A percentile compares a stretch with the other conserved stretches of the same genome.
These are phyloP conservation scores for Sterrhoptilus dennistouni DNA, from an alignment of 2,113 vertebrate genomes.

Conservation along the genomic window DNA sequence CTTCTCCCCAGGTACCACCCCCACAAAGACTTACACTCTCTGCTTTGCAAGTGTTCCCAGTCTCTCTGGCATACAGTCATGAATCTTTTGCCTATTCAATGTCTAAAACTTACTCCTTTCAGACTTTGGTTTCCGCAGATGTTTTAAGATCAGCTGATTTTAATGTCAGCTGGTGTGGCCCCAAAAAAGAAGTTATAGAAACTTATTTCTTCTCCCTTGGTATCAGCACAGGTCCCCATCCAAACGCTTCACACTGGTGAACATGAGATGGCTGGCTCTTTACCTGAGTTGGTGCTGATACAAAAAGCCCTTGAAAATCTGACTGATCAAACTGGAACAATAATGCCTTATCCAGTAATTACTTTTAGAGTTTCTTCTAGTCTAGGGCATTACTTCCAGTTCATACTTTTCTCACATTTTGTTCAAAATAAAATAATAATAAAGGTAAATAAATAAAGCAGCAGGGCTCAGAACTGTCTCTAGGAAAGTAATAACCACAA, in stretches of 20 bases:
- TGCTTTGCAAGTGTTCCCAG: neutral
- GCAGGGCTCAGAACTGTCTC: neutral
- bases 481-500: neutral
- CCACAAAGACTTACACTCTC: neutral
- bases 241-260: neutral
- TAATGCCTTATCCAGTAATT: neutral
- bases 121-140: neutral
- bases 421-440: neutral
- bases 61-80: neutral
- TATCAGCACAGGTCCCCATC: neutral
- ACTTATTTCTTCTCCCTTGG: neutral
- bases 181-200: neutral
- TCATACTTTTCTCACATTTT: neutral
- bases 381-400: neutral
- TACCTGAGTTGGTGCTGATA: neutral
- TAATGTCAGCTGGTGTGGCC: neutral
- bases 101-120: neutral
- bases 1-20: neutral
- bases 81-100: neutral
- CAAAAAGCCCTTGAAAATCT: neutral
- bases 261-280: neutral
- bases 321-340: neutral
- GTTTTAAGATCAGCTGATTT: neutral
- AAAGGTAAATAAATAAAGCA: neutral
- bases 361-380: neutral